Percentiles rank a stretch among this genome's conserved stretches.
phyloP scores from a whole-genome alignment of 2,113 vertebrate genomes.

The Rhinopithecus roxellana region DNA sequence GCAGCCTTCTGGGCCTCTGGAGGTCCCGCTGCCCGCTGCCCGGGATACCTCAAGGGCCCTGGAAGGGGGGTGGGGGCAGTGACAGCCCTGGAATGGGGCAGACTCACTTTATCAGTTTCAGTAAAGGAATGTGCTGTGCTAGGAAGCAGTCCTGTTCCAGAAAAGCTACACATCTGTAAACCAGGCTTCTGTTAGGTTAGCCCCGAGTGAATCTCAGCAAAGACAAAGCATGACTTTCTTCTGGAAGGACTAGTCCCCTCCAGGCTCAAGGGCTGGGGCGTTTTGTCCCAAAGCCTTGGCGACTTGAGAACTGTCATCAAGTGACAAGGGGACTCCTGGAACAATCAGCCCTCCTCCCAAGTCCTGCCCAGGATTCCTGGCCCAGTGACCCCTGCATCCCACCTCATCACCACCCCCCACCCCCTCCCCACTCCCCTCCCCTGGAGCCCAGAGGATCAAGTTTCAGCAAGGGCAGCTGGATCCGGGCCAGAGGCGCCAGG shows the following conservation, averaged over 20 bases:
- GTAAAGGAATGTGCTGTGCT: conserved; percentile 6
- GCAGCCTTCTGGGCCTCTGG: not conserved
- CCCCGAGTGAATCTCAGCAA: not conserved
- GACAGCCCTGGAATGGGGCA: not conserved
- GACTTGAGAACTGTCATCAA: not conserved
- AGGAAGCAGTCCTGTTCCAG: not conserved
- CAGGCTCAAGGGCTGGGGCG: not conserved
- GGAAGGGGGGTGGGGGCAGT: not conserved
- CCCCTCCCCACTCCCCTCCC: not conserved
- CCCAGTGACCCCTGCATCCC: not conserved
- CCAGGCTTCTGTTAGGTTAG: conserved; percentile 22
- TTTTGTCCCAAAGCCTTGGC: not conserved
- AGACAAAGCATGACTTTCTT: not conserved
- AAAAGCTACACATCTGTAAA: conserved; percentile 9
- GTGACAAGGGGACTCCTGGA: not conserved
- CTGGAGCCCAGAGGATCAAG: not conserved
- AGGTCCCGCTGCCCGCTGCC: accelerated
- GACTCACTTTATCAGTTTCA: not conserved
- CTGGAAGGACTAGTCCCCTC: not conserved
- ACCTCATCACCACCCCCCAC: not conserved
- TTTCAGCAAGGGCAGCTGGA: not conserved
- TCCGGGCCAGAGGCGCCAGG: accelerated
- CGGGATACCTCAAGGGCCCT: not conserved
- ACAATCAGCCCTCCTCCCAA: not conserved
- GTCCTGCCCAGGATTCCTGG: accelerated